phyloP scores from a whole-genome alignment of 2,888 invertebrate genomes.

The Sympetrum striolatum region DNA sequence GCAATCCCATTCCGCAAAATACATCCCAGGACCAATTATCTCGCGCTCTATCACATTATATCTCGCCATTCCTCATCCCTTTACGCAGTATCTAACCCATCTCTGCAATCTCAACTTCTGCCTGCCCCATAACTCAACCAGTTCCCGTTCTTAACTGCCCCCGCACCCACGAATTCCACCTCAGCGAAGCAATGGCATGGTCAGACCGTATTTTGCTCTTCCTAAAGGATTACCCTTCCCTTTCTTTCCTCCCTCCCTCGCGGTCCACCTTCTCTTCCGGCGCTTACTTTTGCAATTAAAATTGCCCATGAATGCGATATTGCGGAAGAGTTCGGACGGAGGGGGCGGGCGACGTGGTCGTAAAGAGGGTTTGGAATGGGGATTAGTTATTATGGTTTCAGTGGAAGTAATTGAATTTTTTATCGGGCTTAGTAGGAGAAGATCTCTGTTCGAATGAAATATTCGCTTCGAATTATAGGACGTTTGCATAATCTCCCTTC shows the following conservation, averaged over 20 bases:
- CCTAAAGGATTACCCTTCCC: constrained; percentile 34
- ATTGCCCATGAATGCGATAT: constrained; percentile 42
- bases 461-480: constrained; percentile 7
- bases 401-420: constrained; percentile 38
- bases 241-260: not conserved
- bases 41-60: not conserved
- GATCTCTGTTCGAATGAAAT: not conserved
- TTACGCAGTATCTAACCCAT: not conserved
- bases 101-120: not conserved
- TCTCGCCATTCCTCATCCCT: not conserved
- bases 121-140: not conserved
- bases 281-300: constrained; percentile 40
- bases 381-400: constrained; percentile 31
- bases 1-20: not conserved
- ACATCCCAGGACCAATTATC: not conserved
- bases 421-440: constrained; percentile 4
- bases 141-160: not conserved
- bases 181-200: not conserved
- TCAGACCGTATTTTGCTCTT: constrained; percentile 2
- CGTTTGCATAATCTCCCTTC: constrained; percentile 7
- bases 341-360: not conserved
- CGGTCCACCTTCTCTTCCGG: constrained; percentile 27
- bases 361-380: not conserved
- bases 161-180: not conserved
- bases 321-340: constrained; percentile 23